phyloP scores from a whole-genome alignment of 64 coral and sea anemone genomes.

The Stylophora pistillata region DNA sequence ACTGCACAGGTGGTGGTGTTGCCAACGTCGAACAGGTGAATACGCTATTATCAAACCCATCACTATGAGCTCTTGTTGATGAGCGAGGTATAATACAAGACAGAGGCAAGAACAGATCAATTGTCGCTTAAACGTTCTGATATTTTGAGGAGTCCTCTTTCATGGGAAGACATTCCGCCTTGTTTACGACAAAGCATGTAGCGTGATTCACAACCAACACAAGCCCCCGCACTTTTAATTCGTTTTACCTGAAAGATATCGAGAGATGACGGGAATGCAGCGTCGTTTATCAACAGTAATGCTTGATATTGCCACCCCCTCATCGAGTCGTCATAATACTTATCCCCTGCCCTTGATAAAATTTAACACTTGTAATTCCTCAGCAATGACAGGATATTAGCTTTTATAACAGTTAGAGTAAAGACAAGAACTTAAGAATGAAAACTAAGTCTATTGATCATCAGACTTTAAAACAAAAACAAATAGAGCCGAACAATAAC shows the following conservation, averaged over 20 bases:
- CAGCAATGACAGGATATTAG: too few relatives aligned
- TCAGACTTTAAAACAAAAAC: too few relatives aligned
- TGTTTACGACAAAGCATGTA: not conserved
- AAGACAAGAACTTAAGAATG: too few relatives aligned
- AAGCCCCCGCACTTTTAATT: not conserved
- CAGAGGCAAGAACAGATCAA: not conserved
- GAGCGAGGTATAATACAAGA: not conserved
- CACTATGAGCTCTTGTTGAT: too few relatives aligned
- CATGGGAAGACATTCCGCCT: not conserved
- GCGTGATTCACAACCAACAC: not conserved
- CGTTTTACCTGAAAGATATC: not conserved
- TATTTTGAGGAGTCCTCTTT: not conserved
- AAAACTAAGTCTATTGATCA: too few relatives aligned
- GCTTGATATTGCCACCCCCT: not conserved
- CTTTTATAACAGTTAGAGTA: too few relatives aligned
- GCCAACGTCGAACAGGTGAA: not conserved
- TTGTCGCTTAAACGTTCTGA: not conserved
- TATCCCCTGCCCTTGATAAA: not conserved
- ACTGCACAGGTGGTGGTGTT: not conserved
- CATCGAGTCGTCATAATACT: not conserved
- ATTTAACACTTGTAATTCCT: too few relatives aligned
- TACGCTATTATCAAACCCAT: too few relatives aligned
- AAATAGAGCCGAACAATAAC: too few relatives aligned
- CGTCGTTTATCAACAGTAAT: not conserved
- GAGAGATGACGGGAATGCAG: not conserved